Base-by-base conservation (phyloP, 2,888 invertebrate species). In the Escarpia spicata region DNA sequence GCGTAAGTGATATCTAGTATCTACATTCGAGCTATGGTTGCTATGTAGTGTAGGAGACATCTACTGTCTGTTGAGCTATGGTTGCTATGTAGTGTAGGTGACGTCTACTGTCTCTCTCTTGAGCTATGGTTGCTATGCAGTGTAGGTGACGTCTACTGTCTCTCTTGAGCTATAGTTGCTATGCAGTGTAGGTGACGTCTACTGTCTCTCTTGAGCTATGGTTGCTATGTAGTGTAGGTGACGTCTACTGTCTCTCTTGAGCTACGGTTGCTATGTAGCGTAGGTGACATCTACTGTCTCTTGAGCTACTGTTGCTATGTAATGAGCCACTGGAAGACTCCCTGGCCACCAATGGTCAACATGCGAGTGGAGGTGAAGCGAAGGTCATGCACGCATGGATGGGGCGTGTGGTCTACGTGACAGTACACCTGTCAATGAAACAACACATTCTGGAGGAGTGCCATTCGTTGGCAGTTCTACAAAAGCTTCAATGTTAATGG, bases 361-460 rank as follows among this genome's bases (percentile, higher is more conserved):
- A 75, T 75, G 75, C 75, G 26, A 26, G 75, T 75, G 75, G 75
- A 75, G 75, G 75, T 75, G 75, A 75, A 75, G 75, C 75, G 75
- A 75, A 75, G n/a, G 75, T 75, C 75, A 75, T 75, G 75, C 75
- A 75, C 75, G 6, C 75, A 75, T 26, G 75, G 19, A 26, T 75
- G 75, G 75, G 75, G 75, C 75, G 75, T 75, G 19, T 19, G 15
- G 75, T 75, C 75, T 75, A 75, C 75, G 75, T 75, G 75, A 19
- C 75, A 75, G 89, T 92, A 92, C 45, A 75, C 89, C 92, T 92
- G 92, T 75, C 31, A 75, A 58, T 19, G 19, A 52, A 91, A 91
- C 9, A 91, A 45, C 26, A 91, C 91, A 44, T 91, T 75, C 19
- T 75, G 75, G 75, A 75, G 19, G 19, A 75, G 3, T 75, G 75